Percentiles rank a stretch among this genome's conserved stretches.
These are phyloP conservation scores for Drosophila tanythrix DNA, from an alignment of 2,888 invertebrate genomes.

Conservation along the genomic window DNA sequence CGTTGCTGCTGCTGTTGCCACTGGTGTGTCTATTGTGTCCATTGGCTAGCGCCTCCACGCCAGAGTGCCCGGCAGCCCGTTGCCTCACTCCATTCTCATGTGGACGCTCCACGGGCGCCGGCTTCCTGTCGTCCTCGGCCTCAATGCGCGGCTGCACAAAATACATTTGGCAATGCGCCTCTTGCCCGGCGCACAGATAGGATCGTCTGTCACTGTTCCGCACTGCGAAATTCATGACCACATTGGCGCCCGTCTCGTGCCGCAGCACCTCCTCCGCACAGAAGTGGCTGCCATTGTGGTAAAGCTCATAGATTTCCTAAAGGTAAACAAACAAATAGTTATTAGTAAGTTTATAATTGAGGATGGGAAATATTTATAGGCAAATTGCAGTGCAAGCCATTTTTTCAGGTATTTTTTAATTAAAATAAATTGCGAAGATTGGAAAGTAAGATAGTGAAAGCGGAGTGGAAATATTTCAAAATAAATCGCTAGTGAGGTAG, in stretches of 20 bases:
- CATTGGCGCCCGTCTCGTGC: slow-evolving; percentile 94
- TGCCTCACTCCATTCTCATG: slow-evolving; percentile 82
- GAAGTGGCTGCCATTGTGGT: slow-evolving; percentile 92
- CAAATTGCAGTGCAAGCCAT: not conserved
- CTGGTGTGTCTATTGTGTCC: slow-evolving; percentile 60
- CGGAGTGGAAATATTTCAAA: not conserved
- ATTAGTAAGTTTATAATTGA: not conserved
- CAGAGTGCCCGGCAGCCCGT: slow-evolving; percentile 68
- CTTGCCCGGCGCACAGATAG: slow-evolving; percentile 95
- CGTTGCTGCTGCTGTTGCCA: slow-evolving; percentile 19
- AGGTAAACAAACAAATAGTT: slow-evolving; percentile 66
- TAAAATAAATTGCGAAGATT: not conserved
- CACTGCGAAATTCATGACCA: slow-evolving; percentile 96
- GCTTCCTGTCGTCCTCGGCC: slow-evolving; percentile 84
- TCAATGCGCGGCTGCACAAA: slow-evolving; percentile 88
- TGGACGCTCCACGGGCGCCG: slow-evolving; percentile 64
- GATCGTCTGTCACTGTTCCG: slow-evolving; percentile 90
- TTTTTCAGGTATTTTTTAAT: not conserved
- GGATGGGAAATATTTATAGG: accelerated
- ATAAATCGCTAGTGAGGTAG: not conserved
- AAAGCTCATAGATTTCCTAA: slow-evolving; percentile 96
- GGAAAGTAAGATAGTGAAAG: not conserved
- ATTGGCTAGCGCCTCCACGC: slow-evolving; percentile 82
- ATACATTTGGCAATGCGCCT: slow-evolving; percentile 95
- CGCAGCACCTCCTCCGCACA: slow-evolving; percentile 94